These are phyloP conservation scores for Lithophane socia DNA, from an alignment of 2,888 invertebrate species.

Conservation along the genomic window DNA sequence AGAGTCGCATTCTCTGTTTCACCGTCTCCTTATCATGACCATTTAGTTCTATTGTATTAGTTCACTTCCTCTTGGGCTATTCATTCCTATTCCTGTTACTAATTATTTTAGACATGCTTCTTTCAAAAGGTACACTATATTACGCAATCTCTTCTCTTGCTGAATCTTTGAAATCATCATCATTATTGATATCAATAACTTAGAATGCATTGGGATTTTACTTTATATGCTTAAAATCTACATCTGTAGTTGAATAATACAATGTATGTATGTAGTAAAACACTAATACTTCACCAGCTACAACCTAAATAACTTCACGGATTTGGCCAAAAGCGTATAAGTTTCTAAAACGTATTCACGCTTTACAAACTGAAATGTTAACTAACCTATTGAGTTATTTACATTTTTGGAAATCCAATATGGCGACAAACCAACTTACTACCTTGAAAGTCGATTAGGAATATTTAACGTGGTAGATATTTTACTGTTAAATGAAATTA, in stretches of 20 bases:
- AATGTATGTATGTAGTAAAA: background rate
- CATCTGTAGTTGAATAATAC: background rate
- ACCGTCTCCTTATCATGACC: background rate
- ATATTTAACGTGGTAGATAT: constrained; percentile 31
- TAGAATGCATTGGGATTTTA: background rate
- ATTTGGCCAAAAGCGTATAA: constrained; percentile 51
- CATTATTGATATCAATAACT: background rate
- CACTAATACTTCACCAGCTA: constrained; percentile 11
- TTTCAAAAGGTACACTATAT: background rate
- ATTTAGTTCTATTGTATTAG: background rate
- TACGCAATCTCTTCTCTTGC: background rate
- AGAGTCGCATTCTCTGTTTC: background rate
- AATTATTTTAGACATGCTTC: background rate
- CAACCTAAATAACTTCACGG: constrained; percentile 62
- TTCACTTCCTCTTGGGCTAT: background rate
- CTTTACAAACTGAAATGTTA: constrained; percentile 52
- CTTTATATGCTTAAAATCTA: background rate
- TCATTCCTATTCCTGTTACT: background rate
- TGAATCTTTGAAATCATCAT: background rate
- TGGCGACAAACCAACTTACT: constrained; percentile 26
- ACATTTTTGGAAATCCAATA: constrained; percentile 58
- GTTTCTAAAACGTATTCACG: constrained; percentile 44
- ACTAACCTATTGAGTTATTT: constrained; percentile 35
- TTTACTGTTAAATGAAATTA: constrained; percentile 34
- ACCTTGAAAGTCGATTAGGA: constrained; percentile 41